Conservation (phyloP, 2,113 vertebrate genomes). For the Poecilia latipinna region DNA sequence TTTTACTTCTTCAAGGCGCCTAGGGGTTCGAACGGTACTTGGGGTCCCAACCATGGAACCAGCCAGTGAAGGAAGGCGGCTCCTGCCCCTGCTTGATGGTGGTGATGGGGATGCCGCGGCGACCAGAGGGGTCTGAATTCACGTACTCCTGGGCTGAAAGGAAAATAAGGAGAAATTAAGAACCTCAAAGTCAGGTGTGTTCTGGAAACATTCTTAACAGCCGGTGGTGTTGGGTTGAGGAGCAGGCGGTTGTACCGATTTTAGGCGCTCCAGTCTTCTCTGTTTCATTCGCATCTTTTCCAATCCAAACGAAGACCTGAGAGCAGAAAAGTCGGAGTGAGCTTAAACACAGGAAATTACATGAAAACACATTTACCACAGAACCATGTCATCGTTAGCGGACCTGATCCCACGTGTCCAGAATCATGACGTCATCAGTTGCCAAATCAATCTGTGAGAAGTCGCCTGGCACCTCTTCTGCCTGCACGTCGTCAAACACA, state of each 20-base stretch:
- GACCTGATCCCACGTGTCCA: conserved; percentile 78
- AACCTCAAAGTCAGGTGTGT: neutral
- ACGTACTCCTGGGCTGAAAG: conserved; percentile 76
- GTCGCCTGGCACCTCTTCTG: conserved; percentile 77
- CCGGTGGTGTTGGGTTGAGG: neutral
- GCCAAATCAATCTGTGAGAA: conserved; percentile 78
- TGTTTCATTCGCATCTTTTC: conserved; percentile 74
- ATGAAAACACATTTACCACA: neutral
- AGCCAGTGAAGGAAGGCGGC: conserved; percentile 74
- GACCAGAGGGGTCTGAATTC: conserved; percentile 72
- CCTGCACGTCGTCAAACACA: conserved; percentile 49
- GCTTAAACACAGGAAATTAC: neutral
- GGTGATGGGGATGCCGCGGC: conserved; percentile 49
- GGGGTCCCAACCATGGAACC: conserved; percentile 78
- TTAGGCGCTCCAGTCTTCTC: conserved; percentile 67
- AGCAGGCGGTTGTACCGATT: conserved; percentile 60
- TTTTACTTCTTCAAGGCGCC: conserved; percentile 36
- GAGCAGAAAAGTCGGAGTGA: neutral
- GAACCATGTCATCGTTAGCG: neutral
- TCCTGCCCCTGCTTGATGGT: conserved; percentile 76
- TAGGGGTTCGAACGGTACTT: conserved; percentile 21
- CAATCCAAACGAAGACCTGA: conserved; percentile 80
- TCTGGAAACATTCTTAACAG: neutral
- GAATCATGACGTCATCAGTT: conserved; percentile 80
- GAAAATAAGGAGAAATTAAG: neutral